These are phyloP conservation scores for Phorcus lineatus DNA, from an alignment of 2,888 invertebrate species.

Conservation along the genomic window DNA sequence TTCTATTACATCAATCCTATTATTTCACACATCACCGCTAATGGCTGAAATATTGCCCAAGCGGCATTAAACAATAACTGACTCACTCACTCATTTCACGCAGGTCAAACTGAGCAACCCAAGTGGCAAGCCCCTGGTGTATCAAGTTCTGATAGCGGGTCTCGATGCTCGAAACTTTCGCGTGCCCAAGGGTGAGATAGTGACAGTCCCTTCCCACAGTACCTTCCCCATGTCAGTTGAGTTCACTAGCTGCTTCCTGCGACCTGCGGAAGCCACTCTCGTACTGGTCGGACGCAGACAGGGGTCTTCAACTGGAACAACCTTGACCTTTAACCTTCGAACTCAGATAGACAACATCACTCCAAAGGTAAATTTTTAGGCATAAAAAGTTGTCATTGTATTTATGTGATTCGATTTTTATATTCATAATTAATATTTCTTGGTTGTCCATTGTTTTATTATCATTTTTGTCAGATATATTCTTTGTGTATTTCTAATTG, in stretches of 20 bases:
- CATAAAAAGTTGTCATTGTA: background rate
- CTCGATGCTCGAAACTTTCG: slow-evolving; percentile 71
- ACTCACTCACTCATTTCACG: background rate
- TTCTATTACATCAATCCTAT: too few relatives aligned
- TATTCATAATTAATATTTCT: background rate
- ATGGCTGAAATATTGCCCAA: too few relatives aligned
- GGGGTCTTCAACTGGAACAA: slow-evolving; percentile 69
- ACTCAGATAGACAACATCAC: slow-evolving; percentile 71
- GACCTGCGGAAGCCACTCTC: slow-evolving; percentile 71
- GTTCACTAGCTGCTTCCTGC: slow-evolving; percentile 68
- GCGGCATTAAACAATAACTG: too few relatives aligned
- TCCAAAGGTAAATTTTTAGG: slow-evolving; percentile 63
- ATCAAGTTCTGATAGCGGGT: slow-evolving; percentile 72
- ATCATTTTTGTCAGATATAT: background rate
- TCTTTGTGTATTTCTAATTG: background rate
- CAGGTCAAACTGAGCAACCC: slow-evolving; percentile 74
- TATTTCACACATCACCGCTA: too few relatives aligned
- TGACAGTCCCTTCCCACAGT: slow-evolving; percentile 71
- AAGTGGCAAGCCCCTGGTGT: slow-evolving; percentile 71
- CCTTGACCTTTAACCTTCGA: slow-evolving; percentile 71
- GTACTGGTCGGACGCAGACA: slow-evolving; percentile 71
- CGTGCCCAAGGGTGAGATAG: slow-evolving; percentile 68
- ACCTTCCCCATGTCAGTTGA: slow-evolving; percentile 61
- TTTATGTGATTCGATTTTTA: background rate
- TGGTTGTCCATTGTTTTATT: background rate